These are phyloP conservation scores for Galerucella calmariensis DNA, from an alignment of 2,888 invertebrate genomes.

Conservation along the genomic window DNA sequence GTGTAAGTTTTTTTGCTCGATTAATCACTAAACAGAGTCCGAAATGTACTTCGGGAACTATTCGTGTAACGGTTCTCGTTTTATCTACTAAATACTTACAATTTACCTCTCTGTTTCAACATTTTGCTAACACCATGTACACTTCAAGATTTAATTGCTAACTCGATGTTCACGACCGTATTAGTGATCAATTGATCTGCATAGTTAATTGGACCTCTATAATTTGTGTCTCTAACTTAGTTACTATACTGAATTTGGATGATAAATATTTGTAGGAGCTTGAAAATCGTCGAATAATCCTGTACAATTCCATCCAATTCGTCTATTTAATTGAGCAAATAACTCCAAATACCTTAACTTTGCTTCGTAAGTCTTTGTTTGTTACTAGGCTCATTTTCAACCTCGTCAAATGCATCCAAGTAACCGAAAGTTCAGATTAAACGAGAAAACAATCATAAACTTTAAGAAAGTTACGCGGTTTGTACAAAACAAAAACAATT, in stretches of 20 bases:
- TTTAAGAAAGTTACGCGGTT: too few species aligned
- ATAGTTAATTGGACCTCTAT: conserved; percentile 17
- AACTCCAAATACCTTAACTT: too few species aligned
- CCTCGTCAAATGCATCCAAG: too few species aligned
- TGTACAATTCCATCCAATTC: too few species aligned
- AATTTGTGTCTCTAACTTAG: not conserved
- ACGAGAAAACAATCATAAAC: too few species aligned
- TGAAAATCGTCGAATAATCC: too few species aligned
- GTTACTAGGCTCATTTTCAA: too few species aligned
- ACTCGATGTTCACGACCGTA: conserved; percentile 15
- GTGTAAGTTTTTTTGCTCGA: not conserved
- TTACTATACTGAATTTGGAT: not conserved
- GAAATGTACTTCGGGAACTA: not conserved
- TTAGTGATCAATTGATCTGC: conserved; percentile 22
- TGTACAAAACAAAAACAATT: too few species aligned
- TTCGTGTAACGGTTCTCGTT: not conserved
- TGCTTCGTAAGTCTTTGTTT: too few species aligned
- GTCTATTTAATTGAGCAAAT: too few species aligned
- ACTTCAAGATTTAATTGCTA: conserved; percentile 17
- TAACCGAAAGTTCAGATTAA: too few species aligned
- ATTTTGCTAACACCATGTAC: conserved; percentile 17
- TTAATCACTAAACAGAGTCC: not conserved
- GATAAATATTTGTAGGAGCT: not conserved
- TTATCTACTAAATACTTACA: conserved; percentile 22
- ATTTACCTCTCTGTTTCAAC: conserved; percentile 18